Percentiles rank a stretch among this genome's conserved stretches.
Conservation (phyloP, 37 sponge, comb jelly and placozoan genomes). For the Tethya wilhelma region DNA sequence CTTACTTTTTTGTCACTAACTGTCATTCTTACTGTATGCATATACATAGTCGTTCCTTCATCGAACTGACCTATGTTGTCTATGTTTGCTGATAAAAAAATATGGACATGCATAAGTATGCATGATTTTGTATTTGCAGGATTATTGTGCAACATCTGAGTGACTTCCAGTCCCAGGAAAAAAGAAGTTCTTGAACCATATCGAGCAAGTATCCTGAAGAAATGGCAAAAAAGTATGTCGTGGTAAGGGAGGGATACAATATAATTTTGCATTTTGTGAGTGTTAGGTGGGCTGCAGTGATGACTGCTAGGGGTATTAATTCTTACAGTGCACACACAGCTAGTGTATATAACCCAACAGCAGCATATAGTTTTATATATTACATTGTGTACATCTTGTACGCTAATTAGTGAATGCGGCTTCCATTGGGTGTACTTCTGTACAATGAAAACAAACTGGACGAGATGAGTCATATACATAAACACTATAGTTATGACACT, state of each 20-base stretch:
- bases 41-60: no score
- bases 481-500: conserved; percentile 11
- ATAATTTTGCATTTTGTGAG: no score
- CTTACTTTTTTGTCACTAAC: no score
- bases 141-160: conserved; percentile 9
- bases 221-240: conserved; percentile 13
- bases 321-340: background rate
- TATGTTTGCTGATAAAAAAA: background rate
- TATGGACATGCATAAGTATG: background rate
- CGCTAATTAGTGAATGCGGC: conserved; percentile 3
- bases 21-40: no score
- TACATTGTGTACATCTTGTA: no score
- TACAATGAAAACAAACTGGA: conserved; percentile 51
- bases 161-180: conserved; percentile 4
- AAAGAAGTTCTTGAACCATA: background rate
- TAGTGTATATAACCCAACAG: background rate
- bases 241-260: background rate
- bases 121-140: background rate
- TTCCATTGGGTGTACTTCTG: conserved; percentile 33
- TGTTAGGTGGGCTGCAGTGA: background rate
- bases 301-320: background rate
- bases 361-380: background rate
- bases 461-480: conserved; percentile 22
- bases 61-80: no score
- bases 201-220: conserved; percentile 18